Conservation (phyloP, 1,140 invertebrate species). For the Achatina immaculata region DNA sequence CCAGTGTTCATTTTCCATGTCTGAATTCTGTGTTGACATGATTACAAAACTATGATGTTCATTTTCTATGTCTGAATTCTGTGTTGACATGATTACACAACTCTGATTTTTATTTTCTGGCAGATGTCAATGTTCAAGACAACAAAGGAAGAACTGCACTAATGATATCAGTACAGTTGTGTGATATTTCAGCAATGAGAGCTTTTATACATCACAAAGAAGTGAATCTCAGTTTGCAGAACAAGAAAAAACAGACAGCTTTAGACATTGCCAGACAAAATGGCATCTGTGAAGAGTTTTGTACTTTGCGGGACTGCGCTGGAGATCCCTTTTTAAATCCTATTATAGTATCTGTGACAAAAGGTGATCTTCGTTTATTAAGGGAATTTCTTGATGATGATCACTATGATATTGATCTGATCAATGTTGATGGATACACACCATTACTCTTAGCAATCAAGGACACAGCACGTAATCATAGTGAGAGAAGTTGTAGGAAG, state of each 20-base stretch:
- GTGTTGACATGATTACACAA: too few relatives aligned
- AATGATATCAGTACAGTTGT: neutral
- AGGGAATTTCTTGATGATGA: constrained; percentile 2
- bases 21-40: too few relatives aligned
- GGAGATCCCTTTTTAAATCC: neutral
- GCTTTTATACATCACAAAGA: constrained; percentile 16
- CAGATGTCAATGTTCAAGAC: constrained; percentile 16
- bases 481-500: neutral
- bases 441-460: constrained; percentile 2
- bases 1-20: too few relatives aligned
- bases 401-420: neutral
- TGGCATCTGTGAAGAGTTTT: neutral
- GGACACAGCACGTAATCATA: neutral
- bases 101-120: too few relatives aligned
- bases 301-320: neutral
- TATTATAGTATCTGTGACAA: neutral
- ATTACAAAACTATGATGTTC: too few relatives aligned
- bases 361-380: neutral
- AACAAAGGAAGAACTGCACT: neutral
- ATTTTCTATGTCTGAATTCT: too few relatives aligned
- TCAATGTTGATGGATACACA: neutral
- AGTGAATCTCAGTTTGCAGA: neutral
- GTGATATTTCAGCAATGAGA: constrained; percentile 14
- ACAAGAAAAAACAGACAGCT: neutral
- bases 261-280: constrained; percentile 11